Base-by-base conservation (phyloP, 2,888 invertebrate species). In the Rotaria socialis region DNA sequence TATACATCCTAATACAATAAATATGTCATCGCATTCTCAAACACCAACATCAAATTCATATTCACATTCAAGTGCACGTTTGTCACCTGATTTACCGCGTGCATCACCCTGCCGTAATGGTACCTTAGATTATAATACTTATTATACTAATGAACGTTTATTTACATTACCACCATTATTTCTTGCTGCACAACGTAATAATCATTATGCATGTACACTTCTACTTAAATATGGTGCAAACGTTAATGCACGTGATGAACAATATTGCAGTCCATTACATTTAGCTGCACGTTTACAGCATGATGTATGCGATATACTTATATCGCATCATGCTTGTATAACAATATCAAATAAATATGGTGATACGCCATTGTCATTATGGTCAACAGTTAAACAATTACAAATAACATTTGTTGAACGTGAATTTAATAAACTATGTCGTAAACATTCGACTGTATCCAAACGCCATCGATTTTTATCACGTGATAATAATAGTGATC, bases 251-350 rank as follows among this genome's bases (percentile, higher is more conserved):
- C 91, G 92, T 89, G 93, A 93, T 89, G 89, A 90, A 43, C 91
- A 92, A 87, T 93, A 93, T 41, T 93, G 93, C 89, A 93, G 93
- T 27, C 93, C 93, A 1, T 90, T 93, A 41, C 93, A 93, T 89
- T 89, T 93, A 85, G 93, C 93, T 50, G 92, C 93, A 75, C 91
- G 92, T 87, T 92, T 92, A 88, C 91, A 92, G 27, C 60, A 85
- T 50, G 85, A 86, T 27, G 85, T 85, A 41, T 55, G 50, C 52
- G 55, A 80, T 56, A 55, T 86, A 24, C 58, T 86, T 14, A 58
- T 86, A 41, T 75, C 80, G 16, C 84, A 86, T 56, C 86, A 86
- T 56, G 85, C 86, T 58, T 56, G 47, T 84, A 85, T 58, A 50
- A 24, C 14, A 27, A 35, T 85, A 52, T 50, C 11, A 47, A 86